phyloP scores from a whole-genome alignment of 2,113 vertebrate species.

The Myiagra hebetior region DNA sequence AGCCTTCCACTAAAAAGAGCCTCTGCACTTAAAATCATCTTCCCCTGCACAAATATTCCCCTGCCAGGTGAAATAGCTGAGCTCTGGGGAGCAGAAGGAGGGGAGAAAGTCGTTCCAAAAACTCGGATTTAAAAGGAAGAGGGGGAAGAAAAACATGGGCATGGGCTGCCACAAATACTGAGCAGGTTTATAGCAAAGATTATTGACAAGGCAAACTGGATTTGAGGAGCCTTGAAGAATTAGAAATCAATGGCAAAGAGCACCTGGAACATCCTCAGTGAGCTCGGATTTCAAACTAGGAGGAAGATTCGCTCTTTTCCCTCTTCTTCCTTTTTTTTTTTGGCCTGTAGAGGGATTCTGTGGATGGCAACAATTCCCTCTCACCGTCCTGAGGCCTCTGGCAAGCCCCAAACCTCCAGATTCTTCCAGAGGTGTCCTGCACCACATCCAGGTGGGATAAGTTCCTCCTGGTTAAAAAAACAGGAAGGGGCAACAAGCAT shows the following conservation, averaged over 20 bases:
- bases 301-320: background rate
- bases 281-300: background rate
- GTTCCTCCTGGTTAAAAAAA: background rate
- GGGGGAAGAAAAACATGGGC: background rate
- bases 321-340: background rate
- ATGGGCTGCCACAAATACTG: background rate
- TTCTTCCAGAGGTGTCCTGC: background rate
- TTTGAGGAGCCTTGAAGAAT: background rate
- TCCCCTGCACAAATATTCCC: background rate
- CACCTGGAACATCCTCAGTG: background rate
- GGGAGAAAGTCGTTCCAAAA: rapidly evolving
- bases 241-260: background rate
- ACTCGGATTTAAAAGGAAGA: background rate
- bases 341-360: background rate
- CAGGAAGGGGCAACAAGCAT: background rate
- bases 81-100: background rate
- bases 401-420: background rate
- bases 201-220: background rate
- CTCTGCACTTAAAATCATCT: background rate
- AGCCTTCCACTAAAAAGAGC: background rate
- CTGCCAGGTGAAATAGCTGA: background rate
- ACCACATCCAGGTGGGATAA: background rate
- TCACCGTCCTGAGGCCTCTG: background rate
- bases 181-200: background rate
- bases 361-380: background rate